Conservation (phyloP, 2,888 invertebrate species). For the Lamellibrachia satsuma region DNA sequence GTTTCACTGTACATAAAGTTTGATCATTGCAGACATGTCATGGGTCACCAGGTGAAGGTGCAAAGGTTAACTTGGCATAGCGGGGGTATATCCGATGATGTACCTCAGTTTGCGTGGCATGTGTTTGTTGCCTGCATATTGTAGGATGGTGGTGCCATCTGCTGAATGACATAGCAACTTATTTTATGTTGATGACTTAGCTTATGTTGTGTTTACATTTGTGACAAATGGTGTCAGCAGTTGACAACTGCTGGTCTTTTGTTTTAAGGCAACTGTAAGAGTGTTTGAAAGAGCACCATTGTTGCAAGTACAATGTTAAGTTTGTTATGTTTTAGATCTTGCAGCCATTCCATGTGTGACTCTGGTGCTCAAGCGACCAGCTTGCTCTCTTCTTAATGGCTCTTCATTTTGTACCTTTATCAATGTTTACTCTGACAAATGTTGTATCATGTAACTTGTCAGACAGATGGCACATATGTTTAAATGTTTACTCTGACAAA, state of each 20-base stretch:
- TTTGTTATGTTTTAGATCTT: neutral
- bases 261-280: neutral
- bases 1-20: no score
- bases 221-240: no score
- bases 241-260: neutral
- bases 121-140: neutral
- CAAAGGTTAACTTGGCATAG: neutral
- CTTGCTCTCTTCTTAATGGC: neutral
- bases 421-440: neutral
- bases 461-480: neutral
- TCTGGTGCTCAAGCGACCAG: neutral
- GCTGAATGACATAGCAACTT: neutral
- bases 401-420: neutral
- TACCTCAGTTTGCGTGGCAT: neutral
- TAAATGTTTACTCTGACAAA: neutral
- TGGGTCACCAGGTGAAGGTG: neutral
- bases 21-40: neutral
- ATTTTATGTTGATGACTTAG: neutral
- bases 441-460: neutral
- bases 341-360: neutral
- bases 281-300: neutral
- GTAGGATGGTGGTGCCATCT: neutral
- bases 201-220: neutral
- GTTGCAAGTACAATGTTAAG: neutral
- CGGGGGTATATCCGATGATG: neutral